Conservation (phyloP, 2,797 vertebrate species). For the Balearica regulorum region DNA sequence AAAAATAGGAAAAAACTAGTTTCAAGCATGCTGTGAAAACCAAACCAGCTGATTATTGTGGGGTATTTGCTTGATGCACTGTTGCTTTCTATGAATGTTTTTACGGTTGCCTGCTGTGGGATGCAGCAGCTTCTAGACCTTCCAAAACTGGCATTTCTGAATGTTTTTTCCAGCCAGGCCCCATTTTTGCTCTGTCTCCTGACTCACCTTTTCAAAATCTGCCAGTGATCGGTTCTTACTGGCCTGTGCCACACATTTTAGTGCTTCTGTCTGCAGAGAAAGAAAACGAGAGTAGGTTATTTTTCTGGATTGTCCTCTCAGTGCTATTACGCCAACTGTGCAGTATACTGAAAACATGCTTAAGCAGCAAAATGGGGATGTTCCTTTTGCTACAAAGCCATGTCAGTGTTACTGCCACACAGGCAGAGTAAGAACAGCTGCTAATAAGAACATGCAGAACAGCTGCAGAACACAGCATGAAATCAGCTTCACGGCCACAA, state of each 20-base stretch:
- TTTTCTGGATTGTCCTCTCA: neutral
- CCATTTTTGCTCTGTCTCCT: neutral
- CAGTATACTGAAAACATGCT: neutral
- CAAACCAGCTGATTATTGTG: fast-evolving
- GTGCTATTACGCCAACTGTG: neutral
- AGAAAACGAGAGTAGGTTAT: neutral
- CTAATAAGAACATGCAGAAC: neutral
- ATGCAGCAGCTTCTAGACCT: neutral
- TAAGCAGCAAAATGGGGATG: neutral
- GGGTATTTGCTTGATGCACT: neutral
- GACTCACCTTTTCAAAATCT: conserved; percentile 94
- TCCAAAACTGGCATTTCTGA: neutral
- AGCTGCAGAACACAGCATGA: conserved; percentile 12
- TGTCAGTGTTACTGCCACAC: neutral
- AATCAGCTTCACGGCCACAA: neutral
- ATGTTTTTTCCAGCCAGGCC: neutral
- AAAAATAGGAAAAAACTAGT: neutral
- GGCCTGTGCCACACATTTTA: conserved; percentile 95
- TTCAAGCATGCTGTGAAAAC: neutral
- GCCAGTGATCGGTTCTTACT: conserved; percentile 98
- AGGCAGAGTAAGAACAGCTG: conserved; percentile 2
- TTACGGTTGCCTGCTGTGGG: neutral
- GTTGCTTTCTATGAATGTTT: neutral
- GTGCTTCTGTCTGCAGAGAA: conserved; percentile 88
- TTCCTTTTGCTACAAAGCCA: neutral